Evolutionary conservation across 2,888 invertebrate species (phyloP).

Genomic region (Hylaea fasciaria): DNA sequence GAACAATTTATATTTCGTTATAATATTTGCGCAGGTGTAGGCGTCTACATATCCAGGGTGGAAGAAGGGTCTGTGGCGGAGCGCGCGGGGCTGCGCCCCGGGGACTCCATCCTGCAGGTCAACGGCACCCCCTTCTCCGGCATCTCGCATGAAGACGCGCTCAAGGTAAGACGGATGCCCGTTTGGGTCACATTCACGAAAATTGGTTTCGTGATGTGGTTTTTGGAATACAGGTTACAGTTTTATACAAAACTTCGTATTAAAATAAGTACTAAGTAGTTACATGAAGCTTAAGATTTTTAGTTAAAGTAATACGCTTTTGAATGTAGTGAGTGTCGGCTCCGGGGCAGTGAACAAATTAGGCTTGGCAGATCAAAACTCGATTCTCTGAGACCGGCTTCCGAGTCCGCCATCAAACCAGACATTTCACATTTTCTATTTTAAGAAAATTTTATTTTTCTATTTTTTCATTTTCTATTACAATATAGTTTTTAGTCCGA

Average conservation of each 20-base stretch:
- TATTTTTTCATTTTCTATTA: too few species aligned
- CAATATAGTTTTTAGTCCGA: too few species aligned
- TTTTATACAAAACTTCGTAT: background rate
- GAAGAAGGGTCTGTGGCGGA: slow-evolving; percentile 96
- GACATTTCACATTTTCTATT: too few species aligned
- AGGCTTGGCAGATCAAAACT: too few species aligned
- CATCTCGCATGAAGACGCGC: slow-evolving; percentile 96
- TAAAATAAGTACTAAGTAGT: background rate
- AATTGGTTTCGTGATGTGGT: background rate
- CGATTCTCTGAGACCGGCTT: too few species aligned
- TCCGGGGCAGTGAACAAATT: too few species aligned
- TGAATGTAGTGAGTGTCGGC: too few species aligned
- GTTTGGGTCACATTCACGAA: slow-evolving; percentile 17
- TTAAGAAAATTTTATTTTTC: too few species aligned
- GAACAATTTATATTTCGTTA: slow-evolving; percentile 25
- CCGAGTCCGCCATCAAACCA: too few species aligned
- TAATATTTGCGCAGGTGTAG: slow-evolving; percentile 87
- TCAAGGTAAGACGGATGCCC: slow-evolving; percentile 89
- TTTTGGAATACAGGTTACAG: background rate
- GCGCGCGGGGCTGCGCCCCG: slow-evolving; percentile 93
- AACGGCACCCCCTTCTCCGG: slow-evolving; percentile 97
- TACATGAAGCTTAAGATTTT: too few species aligned
- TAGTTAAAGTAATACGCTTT: too few species aligned
- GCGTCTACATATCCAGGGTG: slow-evolving; percentile 96
- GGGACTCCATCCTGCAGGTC: slow-evolving; percentile 97